Conservation (phyloP, 2,113 vertebrate genomes). For the Coptodon bakossiorum region DNA sequence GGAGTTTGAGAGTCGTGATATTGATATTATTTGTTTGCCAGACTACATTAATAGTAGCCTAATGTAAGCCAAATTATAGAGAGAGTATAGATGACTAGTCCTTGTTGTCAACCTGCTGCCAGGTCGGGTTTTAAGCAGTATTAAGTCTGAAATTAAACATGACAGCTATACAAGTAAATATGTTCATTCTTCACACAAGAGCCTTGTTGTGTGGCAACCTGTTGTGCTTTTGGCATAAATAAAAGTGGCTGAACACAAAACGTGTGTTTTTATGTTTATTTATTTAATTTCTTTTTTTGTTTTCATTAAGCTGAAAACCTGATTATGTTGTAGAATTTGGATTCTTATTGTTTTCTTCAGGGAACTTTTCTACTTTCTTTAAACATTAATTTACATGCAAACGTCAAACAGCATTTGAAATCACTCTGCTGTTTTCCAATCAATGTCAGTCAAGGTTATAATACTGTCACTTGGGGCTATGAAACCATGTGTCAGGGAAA, state of each 20-base stretch:
- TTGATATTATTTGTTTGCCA: not conserved
- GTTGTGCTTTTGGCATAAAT: slow-evolving; percentile 65
- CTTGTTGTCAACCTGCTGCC: not conserved
- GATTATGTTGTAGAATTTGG: not conserved
- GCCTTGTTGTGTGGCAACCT: slow-evolving; percentile 53
- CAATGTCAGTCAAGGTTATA: slow-evolving; percentile 16
- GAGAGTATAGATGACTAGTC: not conserved
- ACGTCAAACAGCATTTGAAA: not conserved
- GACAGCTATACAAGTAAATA: not conserved
- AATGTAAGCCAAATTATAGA: not conserved
- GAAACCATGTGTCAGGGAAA: not conserved
- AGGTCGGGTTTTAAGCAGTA: not conserved
- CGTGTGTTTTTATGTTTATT: not conserved
- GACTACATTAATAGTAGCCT: slow-evolving; percentile 27
- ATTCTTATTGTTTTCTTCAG: not conserved
- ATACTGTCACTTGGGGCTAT: not conserved
- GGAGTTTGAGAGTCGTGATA: not conserved
- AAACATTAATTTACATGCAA: not conserved
- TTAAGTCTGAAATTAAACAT: not conserved
- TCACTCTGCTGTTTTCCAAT: not conserved
- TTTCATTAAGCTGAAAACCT: not conserved
- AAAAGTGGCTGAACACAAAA: slow-evolving; percentile 32
- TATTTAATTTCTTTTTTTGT: not conserved
- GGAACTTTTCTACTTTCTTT: not conserved
- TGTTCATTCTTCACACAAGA: slow-evolving; percentile 49